phyloP scores from a whole-genome alignment of 2,888 invertebrate genomes.

The Prosapia bicincta region DNA sequence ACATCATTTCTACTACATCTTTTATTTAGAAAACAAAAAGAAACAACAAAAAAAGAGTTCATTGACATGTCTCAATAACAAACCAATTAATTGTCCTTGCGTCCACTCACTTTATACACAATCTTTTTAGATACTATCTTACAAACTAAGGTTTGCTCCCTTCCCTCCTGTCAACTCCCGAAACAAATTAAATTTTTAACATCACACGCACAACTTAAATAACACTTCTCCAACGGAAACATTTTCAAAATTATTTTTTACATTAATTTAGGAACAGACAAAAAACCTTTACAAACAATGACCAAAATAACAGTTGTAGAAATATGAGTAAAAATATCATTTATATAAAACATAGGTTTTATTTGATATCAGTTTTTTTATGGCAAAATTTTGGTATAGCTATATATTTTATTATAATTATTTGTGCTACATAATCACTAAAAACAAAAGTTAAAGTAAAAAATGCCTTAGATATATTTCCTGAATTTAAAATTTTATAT shows the following conservation, averaged over 20 bases:
- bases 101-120: not conserved
- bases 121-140: not conserved
- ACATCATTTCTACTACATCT: slow-evolving; percentile 28
- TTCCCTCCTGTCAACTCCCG: no score
- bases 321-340: not conserved
- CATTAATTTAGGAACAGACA: not conserved
- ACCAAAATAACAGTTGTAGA: not conserved
- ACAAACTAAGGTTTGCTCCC: not conserved
- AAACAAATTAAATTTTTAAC: no score
- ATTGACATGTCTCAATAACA: not conserved
- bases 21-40: slow-evolving; percentile 34
- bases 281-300: not conserved
- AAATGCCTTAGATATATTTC: no score
- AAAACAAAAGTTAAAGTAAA: no score
- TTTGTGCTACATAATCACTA: no score
- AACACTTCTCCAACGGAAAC: not conserved
- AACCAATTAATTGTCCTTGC: not conserved
- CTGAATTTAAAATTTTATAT: no score
- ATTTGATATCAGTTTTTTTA: not conserved
- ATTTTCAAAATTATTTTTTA: not conserved
- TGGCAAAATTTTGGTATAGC: no score
- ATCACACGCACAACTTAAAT: no score
- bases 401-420: no score
- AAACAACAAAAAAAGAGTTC: not conserved
- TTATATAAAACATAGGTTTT: not conserved